Conservation (phyloP, 35 echinoderm and acorn worm genomes). For the Acanthaster planci region DNA sequence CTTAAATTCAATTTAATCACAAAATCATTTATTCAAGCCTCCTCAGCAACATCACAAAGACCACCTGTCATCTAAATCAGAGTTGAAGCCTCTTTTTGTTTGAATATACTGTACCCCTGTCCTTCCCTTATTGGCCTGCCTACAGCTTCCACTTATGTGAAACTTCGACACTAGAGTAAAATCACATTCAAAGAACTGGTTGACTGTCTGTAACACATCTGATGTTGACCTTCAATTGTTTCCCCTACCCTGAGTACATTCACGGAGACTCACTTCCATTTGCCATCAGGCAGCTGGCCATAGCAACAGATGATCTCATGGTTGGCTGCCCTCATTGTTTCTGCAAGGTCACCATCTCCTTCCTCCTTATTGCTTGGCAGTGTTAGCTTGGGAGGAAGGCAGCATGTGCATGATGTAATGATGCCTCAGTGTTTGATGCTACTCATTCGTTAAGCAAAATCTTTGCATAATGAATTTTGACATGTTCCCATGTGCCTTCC, state of each 20-base stretch:
- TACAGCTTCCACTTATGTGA: too few species aligned
- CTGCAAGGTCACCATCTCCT: not conserved
- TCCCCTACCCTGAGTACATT: not conserved
- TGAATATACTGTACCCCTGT: too few species aligned
- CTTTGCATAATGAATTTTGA: not conserved
- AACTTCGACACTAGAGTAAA: too few species aligned
- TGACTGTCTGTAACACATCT: too few species aligned
- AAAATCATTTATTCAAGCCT: too few species aligned
- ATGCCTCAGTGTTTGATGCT: not conserved
- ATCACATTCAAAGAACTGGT: too few species aligned
- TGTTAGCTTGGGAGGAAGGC: not conserved
- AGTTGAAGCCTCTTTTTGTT: too few species aligned
- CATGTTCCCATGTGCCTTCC: too few species aligned
- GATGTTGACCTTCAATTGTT: not conserved
- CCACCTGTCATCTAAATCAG: too few species aligned
- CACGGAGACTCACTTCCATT: not conserved
- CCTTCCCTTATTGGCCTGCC: too few species aligned
- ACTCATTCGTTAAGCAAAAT: not conserved
- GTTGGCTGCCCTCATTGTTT: not conserved
- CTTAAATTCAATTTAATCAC: too few species aligned
- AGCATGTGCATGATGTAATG: not conserved
- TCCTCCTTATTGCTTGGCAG: not conserved
- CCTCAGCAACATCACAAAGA: too few species aligned
- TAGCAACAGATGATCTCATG: conserved; percentile 6
- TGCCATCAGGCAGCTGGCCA: not conserved